Conservation (phyloP, 2,888 invertebrate species). For the Malacosoma neustria region DNA sequence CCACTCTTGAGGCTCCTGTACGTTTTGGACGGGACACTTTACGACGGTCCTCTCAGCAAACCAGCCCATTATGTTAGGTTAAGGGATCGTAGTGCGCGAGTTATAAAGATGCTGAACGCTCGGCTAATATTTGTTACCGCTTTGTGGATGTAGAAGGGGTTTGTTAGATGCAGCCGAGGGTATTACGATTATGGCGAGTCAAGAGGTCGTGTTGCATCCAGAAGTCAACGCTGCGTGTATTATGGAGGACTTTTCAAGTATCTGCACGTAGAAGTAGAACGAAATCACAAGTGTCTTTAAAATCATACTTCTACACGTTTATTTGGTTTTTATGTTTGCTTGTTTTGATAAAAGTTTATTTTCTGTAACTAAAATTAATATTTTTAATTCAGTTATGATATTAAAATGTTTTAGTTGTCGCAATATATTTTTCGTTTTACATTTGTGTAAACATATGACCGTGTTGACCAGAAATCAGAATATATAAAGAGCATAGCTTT, state of each 20-base stretch:
- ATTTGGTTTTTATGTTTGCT: no score
- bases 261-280: conserved; percentile 42
- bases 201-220: conserved; percentile 65
- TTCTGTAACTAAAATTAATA: no score
- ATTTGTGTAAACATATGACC: no score
- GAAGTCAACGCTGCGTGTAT: conserved; percentile 66
- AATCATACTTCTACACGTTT: no score
- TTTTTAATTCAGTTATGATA: no score
- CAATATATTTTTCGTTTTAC: no score
- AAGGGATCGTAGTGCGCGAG: conserved; percentile 65
- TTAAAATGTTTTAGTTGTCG: no score
- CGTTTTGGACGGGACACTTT: conserved; percentile 59
- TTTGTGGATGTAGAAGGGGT: conserved; percentile 70
- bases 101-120: conserved; percentile 70
- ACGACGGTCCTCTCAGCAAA: conserved; percentile 70
- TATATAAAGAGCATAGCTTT: no score
- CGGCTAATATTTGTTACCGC: conserved; percentile 67
- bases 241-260: conserved; percentile 55
- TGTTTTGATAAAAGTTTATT: no score
- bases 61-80: conserved; percentile 72
- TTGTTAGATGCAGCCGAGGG: conserved; percentile 57
- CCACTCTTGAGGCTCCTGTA: conserved; percentile 30
- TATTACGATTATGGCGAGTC: conserved; percentile 69
- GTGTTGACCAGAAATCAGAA: no score
- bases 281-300: no score